Percentiles rank a stretch among this genome's conserved stretches.
phyloP scores from a whole-genome alignment of 2,888 invertebrate species.

The Meiosimyza decipiens region DNA sequence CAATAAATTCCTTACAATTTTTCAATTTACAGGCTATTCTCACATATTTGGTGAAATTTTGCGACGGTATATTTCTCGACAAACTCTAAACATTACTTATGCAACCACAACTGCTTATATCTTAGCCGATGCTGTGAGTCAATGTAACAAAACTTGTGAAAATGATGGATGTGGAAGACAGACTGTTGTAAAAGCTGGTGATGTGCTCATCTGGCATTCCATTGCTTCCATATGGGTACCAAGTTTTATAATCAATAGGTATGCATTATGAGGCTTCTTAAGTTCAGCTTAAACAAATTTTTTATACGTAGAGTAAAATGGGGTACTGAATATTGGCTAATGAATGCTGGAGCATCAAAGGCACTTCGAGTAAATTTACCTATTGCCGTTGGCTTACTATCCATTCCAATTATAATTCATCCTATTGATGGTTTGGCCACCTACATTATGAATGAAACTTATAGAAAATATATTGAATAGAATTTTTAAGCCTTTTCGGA shows the following conservation, averaged over 20 bases:
- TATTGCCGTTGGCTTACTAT: slow-evolving; percentile 79
- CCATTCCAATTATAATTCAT: slow-evolving; percentile 91
- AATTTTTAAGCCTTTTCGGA: not conserved
- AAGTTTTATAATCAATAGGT: slow-evolving; percentile 89
- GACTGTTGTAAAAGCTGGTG: slow-evolving; percentile 72
- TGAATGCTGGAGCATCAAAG: slow-evolving; percentile 43
- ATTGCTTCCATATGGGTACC: slow-evolving; percentile 83
- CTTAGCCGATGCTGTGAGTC: slow-evolving; percentile 86
- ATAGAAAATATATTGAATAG: slow-evolving; percentile 52
- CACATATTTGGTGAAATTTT: too few relatives aligned
- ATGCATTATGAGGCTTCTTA: not conserved
- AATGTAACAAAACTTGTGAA: slow-evolving; percentile 74
- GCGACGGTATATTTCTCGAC: too few relatives aligned
- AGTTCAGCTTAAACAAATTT: not conserved
- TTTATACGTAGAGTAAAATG: slow-evolving; percentile 67
- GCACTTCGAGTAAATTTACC: slow-evolving; percentile 68
- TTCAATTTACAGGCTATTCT: too few relatives aligned
- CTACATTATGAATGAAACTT: slow-evolving; percentile 76
- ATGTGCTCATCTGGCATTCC: slow-evolving; percentile 93
- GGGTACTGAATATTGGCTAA: slow-evolving; percentile 45
- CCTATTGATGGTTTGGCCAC: slow-evolving; percentile 90
- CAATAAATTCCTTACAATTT: too few relatives aligned
- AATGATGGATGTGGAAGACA: slow-evolving; percentile 63
- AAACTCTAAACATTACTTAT: slow-evolving; percentile 75
- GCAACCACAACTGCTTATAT: slow-evolving; percentile 88